Conservation (phyloP, 2,888 invertebrate genomes). For the Arctia plantaginis region DNA sequence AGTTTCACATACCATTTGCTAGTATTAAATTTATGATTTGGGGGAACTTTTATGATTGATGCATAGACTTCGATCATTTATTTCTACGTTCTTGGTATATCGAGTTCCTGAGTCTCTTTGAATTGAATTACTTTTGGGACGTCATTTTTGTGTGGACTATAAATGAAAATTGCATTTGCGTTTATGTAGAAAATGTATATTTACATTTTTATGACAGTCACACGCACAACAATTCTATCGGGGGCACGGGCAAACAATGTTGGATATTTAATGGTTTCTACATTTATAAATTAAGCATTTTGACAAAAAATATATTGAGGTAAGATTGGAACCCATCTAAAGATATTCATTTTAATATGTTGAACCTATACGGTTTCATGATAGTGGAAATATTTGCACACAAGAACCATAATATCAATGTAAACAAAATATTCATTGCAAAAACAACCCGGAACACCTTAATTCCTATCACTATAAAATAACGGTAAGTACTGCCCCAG, state of each 20-base stretch:
- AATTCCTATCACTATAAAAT: slow-evolving; percentile 61
- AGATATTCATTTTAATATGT: not conserved
- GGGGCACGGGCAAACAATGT: not conserved
- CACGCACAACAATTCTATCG: not conserved
- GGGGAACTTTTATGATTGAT: slow-evolving; percentile 53
- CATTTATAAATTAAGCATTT: not conserved
- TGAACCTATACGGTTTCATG: not conserved
- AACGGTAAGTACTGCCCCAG: slow-evolving; percentile 62
- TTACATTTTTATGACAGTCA: slow-evolving; percentile 6
- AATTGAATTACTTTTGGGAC: slow-evolving; percentile 29
- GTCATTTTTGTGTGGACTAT: slow-evolving; percentile 23
- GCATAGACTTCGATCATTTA: slow-evolving; percentile 52
- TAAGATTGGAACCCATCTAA: not conserved
- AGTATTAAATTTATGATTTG: slow-evolving; percentile 41
- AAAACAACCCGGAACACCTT: slow-evolving; percentile 17
- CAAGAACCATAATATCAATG: not conserved
- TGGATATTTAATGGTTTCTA: not conserved
- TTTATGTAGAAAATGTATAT: slow-evolving; percentile 27
- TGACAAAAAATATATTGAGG: not conserved
- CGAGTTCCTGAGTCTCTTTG: slow-evolving; percentile 29
- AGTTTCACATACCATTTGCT: slow-evolving; percentile 28
- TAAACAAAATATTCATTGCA: not conserved
- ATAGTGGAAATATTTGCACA: not conserved
- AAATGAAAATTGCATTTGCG: slow-evolving; percentile 47
- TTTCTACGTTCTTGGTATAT: slow-evolving; percentile 39